Base-by-base conservation (phyloP, 2,113 vertebrate species). In the Clarias batrachus region DNA sequence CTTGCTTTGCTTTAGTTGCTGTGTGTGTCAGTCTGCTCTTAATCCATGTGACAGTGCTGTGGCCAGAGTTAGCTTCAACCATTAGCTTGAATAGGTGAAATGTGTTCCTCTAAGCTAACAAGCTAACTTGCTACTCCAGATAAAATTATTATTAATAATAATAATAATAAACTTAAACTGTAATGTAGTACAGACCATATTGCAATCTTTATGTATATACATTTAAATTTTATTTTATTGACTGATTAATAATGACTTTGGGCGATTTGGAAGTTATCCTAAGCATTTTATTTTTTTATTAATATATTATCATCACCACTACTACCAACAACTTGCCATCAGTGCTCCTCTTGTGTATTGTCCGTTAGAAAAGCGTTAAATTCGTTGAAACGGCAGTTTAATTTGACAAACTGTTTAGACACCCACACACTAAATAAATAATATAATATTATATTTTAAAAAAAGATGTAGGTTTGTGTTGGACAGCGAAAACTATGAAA, bases 61-160 rank as follows among this genome's bases (percentile, higher is more conserved):
- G 59, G 23, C n/a, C 91, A 91, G 91, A 62, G 84, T 71, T 30
- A 85, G 90, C 88, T 25, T 84, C 54, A n/a, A 48, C 83, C 27
- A 59, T 57, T 93, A 94, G 93, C 93, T 21, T 13, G 6, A 71
- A 14, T 16, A 74, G 65, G 56, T 81, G 13, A 85, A 85, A 30
- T 80, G 85, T 87, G 63, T 87, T 87, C 66, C 76, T 84, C 80
- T 79, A 56, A 68, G 70, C 79, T 87, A 85, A 83, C 88, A 62
- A 37, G 83, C 84, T 85, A 85, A 65, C 59, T 63, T 57, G 70
- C 83, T 62, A 54, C 48, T 33, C 25, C 48, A 54, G 25, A 59
- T 70, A 17, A n/a, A 7, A 8, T 1, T 27, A 60, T 14, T 37
- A 80, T 23, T 60, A 80, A 21, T 17, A 57, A 21, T 56, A 59